Conservation (phyloP, 2,888 invertebrate genomes). For the Harpalus rubripes region DNA sequence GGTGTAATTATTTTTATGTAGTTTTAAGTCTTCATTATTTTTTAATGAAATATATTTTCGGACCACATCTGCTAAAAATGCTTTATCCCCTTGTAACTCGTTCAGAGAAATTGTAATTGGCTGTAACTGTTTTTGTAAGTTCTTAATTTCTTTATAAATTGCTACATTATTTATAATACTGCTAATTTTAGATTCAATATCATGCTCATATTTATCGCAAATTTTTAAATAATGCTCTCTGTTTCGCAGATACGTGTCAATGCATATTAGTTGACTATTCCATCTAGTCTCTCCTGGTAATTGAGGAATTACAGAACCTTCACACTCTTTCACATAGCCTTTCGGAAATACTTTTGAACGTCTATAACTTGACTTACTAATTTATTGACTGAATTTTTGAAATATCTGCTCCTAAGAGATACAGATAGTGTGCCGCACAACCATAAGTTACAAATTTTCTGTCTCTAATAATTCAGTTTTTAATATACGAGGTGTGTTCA, state of each 20-base stretch:
- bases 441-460: constrained; percentile 42
- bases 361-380: constrained; percentile 51
- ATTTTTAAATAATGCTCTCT: constrained; percentile 3
- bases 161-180: constrained; percentile 8
- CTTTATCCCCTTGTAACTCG: background rate
- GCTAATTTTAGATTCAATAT: constrained; percentile 5
- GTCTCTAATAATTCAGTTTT: constrained; percentile 40
- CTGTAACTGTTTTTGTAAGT: constrained; percentile 13
- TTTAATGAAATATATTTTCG: background rate
- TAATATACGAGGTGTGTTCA: too few species aligned
- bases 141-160: constrained; percentile 14
- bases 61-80: constrained; percentile 14
- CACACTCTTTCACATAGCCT: background rate
- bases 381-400: constrained; percentile 52
- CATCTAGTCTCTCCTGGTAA: background rate
- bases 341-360: constrained; percentile 51
- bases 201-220: constrained; percentile 4
- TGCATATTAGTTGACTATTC: constrained; percentile 4
- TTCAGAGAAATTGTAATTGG: too few species aligned
- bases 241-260: background rate
- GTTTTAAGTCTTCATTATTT: constrained; percentile 16
- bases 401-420: constrained; percentile 54
- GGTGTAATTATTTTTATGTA: constrained; percentile 7
- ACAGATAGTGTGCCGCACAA: constrained; percentile 59
- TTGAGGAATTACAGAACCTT: background rate